Evolutionary conservation across 2,797 vertebrate genomes (phyloP).

Genomic region (Phataginus tricuspis): DNA sequence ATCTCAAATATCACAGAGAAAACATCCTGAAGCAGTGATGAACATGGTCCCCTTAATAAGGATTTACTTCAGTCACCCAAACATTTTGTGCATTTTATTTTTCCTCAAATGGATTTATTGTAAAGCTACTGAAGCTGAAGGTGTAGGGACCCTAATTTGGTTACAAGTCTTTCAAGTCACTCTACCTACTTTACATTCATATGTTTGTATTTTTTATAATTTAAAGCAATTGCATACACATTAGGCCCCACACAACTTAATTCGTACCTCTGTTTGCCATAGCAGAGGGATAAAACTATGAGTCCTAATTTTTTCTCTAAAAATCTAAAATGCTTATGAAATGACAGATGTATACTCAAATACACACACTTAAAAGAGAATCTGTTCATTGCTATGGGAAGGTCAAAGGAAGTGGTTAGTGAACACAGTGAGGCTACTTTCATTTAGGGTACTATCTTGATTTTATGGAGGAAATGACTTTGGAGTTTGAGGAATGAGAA

Average conservation of each 20-base stretch:
- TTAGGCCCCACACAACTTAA: background rate
- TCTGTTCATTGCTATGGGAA: background rate
- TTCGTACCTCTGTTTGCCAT: background rate
- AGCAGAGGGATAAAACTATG: background rate
- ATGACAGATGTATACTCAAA: background rate
- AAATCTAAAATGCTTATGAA: background rate
- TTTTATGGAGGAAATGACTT: background rate
- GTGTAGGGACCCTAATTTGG: background rate
- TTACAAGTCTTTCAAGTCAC: background rate
- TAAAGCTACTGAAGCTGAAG: background rate
- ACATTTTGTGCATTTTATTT: background rate
- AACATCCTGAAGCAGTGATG: background rate
- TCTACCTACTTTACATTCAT: background rate
- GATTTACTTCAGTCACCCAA: background rate
- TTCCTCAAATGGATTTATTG: background rate
- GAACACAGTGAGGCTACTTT: background rate
- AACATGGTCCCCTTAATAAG: background rate
- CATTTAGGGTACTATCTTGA: background rate
- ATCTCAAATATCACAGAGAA: background rate
- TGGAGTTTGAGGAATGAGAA: background rate
- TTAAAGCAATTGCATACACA: background rate
- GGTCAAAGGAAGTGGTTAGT: background rate
- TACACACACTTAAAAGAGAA: background rate
- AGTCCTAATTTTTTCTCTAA: background rate
- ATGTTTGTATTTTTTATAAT: background rate